phyloP scores from a whole-genome alignment of 2,797 vertebrate species.

The Mustela erminea region DNA sequence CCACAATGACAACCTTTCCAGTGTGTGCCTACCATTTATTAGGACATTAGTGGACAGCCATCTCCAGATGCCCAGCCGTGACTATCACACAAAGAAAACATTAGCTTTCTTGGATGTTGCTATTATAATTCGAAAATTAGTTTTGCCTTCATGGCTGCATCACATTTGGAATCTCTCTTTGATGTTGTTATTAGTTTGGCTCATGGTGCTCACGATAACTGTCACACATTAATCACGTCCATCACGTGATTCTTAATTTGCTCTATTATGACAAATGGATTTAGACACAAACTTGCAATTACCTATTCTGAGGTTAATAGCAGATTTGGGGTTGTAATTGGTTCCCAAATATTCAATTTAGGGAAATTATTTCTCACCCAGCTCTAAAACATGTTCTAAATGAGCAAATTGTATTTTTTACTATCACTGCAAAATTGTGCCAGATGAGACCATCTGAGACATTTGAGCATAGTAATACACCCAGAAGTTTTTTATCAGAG shows the following conservation, averaged over 20 bases:
- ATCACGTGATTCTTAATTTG: conserved; percentile 81
- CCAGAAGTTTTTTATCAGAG: conserved; percentile 20
- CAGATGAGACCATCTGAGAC: conserved; percentile 66
- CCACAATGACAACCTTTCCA: conserved; percentile 40
- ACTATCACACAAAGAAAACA: conserved; percentile 75
- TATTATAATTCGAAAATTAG: conserved; percentile 78
- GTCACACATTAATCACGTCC: conserved; percentile 74
- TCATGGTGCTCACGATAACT: conserved; percentile 69
- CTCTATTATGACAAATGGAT: conserved; percentile 82
- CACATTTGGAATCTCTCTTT: conserved; percentile 77
- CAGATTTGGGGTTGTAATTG: conserved; percentile 79
- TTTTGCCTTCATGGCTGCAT: conserved; percentile 73
- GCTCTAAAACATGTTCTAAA: conserved; percentile 80
- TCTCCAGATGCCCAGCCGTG: conserved; percentile 55
- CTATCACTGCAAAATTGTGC: conserved; percentile 71
- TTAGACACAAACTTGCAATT: conserved; percentile 81
- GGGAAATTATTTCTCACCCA: conserved; percentile 80
- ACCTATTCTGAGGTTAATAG: conserved; percentile 83
- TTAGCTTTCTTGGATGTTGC: conserved; percentile 74
- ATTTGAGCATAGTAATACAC: background rate
- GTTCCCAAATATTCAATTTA: conserved; percentile 83
- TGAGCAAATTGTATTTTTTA: conserved; percentile 80
- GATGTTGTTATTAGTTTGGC: conserved; percentile 79
- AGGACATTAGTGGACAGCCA: conserved; percentile 42
- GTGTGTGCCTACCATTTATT: conserved; percentile 67